Percentiles rank a stretch among this genome's conserved stretches.
These are phyloP conservation scores for Sipha flava DNA, from an alignment of 1,140 invertebrate genomes.

Conservation along the genomic window DNA sequence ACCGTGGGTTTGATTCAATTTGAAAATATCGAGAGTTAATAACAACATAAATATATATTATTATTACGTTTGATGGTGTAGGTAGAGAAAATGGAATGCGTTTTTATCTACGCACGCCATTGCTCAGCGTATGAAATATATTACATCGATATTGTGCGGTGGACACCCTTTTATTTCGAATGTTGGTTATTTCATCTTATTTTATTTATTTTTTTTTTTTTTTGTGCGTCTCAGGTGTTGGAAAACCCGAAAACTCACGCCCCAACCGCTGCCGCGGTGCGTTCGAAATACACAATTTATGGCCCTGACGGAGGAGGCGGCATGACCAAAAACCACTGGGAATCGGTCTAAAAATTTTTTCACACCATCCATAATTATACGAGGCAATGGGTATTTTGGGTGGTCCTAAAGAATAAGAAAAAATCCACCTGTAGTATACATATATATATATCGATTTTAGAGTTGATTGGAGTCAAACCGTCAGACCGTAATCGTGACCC, in stretches of 20 bases:
- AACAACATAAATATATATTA: too few species aligned
- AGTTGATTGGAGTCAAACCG: conserved; percentile 28
- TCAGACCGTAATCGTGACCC: conserved; percentile 27
- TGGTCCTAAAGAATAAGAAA: background rate
- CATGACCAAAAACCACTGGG: conserved; percentile 9
- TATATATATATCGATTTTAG: conserved; percentile 27
- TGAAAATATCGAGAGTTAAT: too few species aligned
- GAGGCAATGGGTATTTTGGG: conserved; percentile 24
- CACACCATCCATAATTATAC: conserved; percentile 25
- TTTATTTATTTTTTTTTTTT: too few species aligned
- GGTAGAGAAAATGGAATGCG: too few species aligned
- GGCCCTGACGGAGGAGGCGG: background rate
- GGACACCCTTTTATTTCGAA: conserved; percentile 1
- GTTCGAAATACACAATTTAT: conserved; percentile 18
- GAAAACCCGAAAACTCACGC: conserved; percentile 22
- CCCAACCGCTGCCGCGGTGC: background rate
- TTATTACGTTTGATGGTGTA: too few species aligned
- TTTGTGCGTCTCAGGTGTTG: background rate
- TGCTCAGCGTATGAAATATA: too few species aligned
- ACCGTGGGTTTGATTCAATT: too few species aligned
- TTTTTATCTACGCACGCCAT: too few species aligned
- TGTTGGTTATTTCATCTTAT: too few species aligned
- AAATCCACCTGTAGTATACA: background rate
- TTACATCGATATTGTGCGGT: background rate
- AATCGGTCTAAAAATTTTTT: conserved; percentile 25